These are phyloP conservation scores for Trachelus troglodyta DNA, from an alignment of 2,888 invertebrate genomes.

Conservation along the genomic window DNA sequence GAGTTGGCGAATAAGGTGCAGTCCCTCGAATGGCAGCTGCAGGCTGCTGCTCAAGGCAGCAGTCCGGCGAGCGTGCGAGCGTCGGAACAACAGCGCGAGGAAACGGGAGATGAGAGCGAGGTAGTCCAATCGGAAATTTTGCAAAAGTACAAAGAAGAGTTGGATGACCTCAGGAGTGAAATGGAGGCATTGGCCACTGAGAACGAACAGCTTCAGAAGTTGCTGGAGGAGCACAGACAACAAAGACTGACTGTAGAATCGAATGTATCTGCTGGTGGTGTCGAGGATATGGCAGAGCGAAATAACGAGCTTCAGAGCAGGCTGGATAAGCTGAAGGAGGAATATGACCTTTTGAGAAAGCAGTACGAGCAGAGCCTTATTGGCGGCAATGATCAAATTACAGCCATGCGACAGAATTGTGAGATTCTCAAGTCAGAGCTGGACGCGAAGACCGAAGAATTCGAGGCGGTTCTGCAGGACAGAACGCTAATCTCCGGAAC, in stretches of 20 bases:
- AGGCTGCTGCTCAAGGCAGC: constrained; percentile 17
- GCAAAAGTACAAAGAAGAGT: constrained; percentile 52
- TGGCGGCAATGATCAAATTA: constrained; percentile 51
- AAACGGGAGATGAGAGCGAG: constrained; percentile 28
- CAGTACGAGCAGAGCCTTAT: constrained; percentile 49
- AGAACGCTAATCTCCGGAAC: no score
- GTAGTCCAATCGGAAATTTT: constrained; percentile 13
- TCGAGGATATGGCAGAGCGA: constrained; percentile 45
- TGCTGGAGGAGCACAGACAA: constrained; percentile 69
- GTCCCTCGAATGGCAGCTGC: constrained; percentile 61
- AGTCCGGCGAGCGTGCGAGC: not conserved
- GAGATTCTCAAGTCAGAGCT: constrained; percentile 45
- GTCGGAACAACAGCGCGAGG: not conserved
- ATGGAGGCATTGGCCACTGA: constrained; percentile 73
- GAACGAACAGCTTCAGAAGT: constrained; percentile 72
- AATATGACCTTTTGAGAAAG: constrained; percentile 42
- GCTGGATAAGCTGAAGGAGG: constrained; percentile 35
- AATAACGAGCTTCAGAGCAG: constrained; percentile 44
- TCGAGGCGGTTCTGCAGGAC: constrained; percentile 22
- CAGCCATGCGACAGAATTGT: constrained; percentile 38
- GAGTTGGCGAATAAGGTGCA: constrained; percentile 77
- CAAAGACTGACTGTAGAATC: constrained; percentile 49
- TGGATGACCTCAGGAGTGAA: constrained; percentile 69
- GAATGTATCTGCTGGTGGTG: constrained; percentile 32
- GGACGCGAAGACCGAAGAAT: constrained; percentile 36